Evolutionary conservation across 2,113 vertebrate genomes (phyloP), one percentile per base, ranked within the genome.

Genomic region (Lamprotornis superbus): DNA sequence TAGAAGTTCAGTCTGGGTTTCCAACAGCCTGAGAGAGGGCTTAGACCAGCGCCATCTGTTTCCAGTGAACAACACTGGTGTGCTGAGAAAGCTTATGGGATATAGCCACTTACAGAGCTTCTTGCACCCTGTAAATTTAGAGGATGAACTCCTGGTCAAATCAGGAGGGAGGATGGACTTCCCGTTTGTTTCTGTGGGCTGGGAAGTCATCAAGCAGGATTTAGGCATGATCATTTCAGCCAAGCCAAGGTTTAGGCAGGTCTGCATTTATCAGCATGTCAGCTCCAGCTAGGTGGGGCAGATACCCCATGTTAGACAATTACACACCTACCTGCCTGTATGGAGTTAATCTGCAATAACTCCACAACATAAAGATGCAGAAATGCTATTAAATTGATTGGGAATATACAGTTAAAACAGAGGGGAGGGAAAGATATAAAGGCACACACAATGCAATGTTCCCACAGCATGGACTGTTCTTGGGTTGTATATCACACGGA

Each of bases 41-140:
- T 94, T 94, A 90, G 83, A 83, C 33, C 60, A 56, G 63, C n/a
- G 35, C 75, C 92, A 92, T 86, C 71, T 88, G 55, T 86, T 80
- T 86, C 65, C 79, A 69, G 59, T 35, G 42, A 53, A 42, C 60
- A 70, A 28, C 78, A 83, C 24, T 46, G 39, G 10, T 77, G 42
- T 3, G 5, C 68, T 92, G 77, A 61, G 86, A 90, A 92, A 97
- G 83, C 59, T 69, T 86, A 89, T 20, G 39, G 50, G 39, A 77
- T 85, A 76, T 5, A 93, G 46, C 53, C 50, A 77, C 74, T 90
- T 35, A 74, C 2, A 83, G 60, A 59, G 9, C 67, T 76, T 80
- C 85, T 67, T 25, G 56, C 33, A 44, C 30, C 30, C 56, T 87
- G 37, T 10, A 70, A 94, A 59, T 74, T 74, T 31, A 83, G n/a